A percentile compares a stretch with the other conserved stretches of the same genome.
Evolutionary conservation across 1,140 invertebrate genomes (phyloP).

Genomic region (Eriocheir sinensis): DNA sequence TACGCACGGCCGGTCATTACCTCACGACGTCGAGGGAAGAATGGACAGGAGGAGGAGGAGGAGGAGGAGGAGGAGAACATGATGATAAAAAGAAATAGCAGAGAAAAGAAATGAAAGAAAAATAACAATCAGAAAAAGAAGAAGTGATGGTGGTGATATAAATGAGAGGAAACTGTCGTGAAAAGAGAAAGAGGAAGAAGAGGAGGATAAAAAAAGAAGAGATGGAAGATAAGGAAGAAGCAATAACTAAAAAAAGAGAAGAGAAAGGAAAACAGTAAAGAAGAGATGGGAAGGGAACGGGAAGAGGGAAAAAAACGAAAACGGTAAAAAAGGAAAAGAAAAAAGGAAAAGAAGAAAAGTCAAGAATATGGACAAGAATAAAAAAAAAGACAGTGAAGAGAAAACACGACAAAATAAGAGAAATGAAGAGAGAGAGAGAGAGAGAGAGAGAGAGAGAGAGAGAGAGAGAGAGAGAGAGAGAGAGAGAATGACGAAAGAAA

Average conservation of each 20-base stretch:
- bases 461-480: slow-evolving; percentile 20
- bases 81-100: too few species aligned
- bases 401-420: neutral
- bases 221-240: neutral
- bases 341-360: neutral
- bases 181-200: neutral
- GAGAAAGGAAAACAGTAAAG: neutral
- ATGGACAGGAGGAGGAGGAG: too few species aligned
- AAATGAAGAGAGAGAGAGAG: too few species aligned
- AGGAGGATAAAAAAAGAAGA: neutral
- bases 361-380: neutral
- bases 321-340: neutral
- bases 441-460: slow-evolving; percentile 17
- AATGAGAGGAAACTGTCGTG: neutral
- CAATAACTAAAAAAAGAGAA: neutral
- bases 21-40: too few species aligned
- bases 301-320: neutral
- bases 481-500: neutral
- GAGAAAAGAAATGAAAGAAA: too few species aligned
- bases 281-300: neutral
- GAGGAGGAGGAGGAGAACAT: too few species aligned
- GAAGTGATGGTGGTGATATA: neutral
- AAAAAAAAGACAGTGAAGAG: neutral
- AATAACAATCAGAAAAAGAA: too few species aligned
- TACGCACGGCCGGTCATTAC: too few species aligned